Evolutionary conservation across 2,113 vertebrate species (phyloP).

Genomic region (Panthera leo): DNA sequence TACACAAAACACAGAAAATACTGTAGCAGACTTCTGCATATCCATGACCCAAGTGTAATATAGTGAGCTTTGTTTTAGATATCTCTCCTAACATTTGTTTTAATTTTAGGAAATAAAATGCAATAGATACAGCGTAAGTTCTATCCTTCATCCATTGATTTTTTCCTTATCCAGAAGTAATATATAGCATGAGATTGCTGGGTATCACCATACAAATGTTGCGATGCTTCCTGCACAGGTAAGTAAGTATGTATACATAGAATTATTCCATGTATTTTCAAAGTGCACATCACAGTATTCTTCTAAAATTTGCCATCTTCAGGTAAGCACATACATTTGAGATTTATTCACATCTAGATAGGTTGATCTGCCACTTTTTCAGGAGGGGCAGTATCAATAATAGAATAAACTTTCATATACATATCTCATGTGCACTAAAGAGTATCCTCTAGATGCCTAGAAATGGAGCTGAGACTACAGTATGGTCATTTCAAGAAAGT

Average conservation of each 20-base stretch:
- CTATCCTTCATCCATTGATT: neutral
- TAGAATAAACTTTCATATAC: neutral
- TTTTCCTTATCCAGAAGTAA: neutral
- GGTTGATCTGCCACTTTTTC: neutral
- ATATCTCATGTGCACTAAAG: neutral
- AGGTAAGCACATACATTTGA: neutral
- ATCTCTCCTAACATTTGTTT: neutral
- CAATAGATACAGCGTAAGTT: neutral
- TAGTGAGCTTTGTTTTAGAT: slow-evolving; percentile 1
- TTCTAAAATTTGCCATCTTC: neutral
- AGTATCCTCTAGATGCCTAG: neutral
- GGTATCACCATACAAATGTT: neutral
- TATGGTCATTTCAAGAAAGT: slow-evolving; percentile 36
- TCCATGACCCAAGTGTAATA: neutral
- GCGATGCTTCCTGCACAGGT: neutral
- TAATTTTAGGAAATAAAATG: slow-evolving; percentile 39
- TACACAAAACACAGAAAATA: neutral
- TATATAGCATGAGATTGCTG: neutral
- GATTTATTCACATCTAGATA: neutral
- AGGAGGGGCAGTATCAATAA: neutral
- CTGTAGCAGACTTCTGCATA: neutral
- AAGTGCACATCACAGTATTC: neutral
- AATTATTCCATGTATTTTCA: neutral
- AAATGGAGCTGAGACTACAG: neutral
- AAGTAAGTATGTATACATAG: neutral